phyloP scores from a whole-genome alignment of 2,888 invertebrate species.

The Torymus aiolomorphi region DNA sequence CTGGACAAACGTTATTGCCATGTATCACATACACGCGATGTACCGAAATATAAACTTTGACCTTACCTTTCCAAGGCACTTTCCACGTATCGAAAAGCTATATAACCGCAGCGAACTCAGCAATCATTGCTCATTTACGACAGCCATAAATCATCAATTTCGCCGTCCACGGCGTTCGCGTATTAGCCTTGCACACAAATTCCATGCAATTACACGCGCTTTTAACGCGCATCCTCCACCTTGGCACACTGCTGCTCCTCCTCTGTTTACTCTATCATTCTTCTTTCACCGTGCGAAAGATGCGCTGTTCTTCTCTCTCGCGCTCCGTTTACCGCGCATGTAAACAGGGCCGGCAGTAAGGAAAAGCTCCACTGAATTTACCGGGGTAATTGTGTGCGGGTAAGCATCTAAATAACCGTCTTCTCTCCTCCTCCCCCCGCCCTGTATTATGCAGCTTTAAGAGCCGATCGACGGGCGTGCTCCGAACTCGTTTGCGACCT shows the following conservation, averaged over 20 bases:
- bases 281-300: constrained; percentile 1
- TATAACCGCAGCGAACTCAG: too few relatives aligned
- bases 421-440: background rate
- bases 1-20: too few relatives aligned
- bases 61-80: too few relatives aligned
- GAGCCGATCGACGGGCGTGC: background rate
- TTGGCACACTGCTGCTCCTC: background rate
- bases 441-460: constrained; percentile 18
- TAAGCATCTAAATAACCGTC: constrained; percentile 31
- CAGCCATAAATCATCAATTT: background rate
- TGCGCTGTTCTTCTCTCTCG: too few relatives aligned
- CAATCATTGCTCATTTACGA: background rate
- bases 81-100: too few relatives aligned
- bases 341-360: background rate
- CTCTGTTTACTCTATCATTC: background rate
- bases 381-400: constrained; percentile 26
- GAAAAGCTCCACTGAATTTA: constrained; percentile 39
- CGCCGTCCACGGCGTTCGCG: background rate
- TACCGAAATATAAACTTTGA: too few relatives aligned
- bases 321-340: too few relatives aligned
- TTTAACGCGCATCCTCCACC: background rate
- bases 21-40: too few relatives aligned
- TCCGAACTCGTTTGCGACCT: constrained; percentile 37
- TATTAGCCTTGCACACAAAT: constrained; percentile 11
- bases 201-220: background rate